Evolutionary conservation across 1,140 invertebrate genomes (phyloP).

Genomic region (Ptiloglossa arizonensis): DNA sequence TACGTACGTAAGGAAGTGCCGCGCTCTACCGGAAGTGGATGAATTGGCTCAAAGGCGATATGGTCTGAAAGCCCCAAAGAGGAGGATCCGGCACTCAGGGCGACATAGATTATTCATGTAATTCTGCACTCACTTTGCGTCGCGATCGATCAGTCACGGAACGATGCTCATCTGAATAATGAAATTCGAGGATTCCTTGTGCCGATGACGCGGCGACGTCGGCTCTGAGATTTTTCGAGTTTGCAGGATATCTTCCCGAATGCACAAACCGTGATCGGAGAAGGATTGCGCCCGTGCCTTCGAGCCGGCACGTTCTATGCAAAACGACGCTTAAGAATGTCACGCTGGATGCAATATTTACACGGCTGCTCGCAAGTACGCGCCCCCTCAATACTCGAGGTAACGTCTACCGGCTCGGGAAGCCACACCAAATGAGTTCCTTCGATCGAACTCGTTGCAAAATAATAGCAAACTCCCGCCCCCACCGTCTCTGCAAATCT

Average conservation of each 20-base stretch:
- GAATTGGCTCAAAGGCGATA: slow-evolving; percentile 68
- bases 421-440: not conserved
- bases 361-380: not conserved
- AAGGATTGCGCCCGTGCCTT: slow-evolving; percentile 2
- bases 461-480: no score
- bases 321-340: slow-evolving; percentile 47
- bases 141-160: slow-evolving; percentile 67
- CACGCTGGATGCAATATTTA: slow-evolving; percentile 46
- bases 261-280: slow-evolving; percentile 25
- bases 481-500: no score
- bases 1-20: slow-evolving; percentile 51
- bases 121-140: slow-evolving; percentile 68
- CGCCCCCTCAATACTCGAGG: no score
- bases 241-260: slow-evolving; percentile 31
- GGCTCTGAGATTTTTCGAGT: slow-evolving; percentile 58
- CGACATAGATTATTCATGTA: slow-evolving; percentile 70
- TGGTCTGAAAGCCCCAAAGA: slow-evolving; percentile 66
- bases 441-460: no score
- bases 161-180: slow-evolving; percentile 69
- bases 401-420: not conserved
- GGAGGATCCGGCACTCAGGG: slow-evolving; percentile 65
- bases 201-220: slow-evolving; percentile 52
- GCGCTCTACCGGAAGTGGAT: slow-evolving; percentile 63
- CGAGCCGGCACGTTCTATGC: slow-evolving; percentile 27
- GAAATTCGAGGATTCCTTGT: slow-evolving; percentile 67